These are phyloP conservation scores for Symphodus melops DNA, from an alignment of 2,113 vertebrate species.

Conservation along the genomic window DNA sequence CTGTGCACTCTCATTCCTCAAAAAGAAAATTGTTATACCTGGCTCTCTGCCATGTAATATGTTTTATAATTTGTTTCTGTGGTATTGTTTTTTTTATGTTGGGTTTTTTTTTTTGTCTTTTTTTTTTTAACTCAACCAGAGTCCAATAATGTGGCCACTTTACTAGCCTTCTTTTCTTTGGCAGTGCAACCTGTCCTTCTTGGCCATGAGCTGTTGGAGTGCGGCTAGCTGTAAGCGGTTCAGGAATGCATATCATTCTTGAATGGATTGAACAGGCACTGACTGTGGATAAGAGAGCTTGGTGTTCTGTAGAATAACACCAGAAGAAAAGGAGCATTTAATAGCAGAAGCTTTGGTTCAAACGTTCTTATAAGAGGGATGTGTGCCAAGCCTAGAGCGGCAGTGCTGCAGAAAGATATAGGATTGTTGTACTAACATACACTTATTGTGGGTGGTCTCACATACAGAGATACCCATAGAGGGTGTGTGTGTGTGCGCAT, in stretches of 20 bases:
- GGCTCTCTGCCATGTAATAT: slow-evolving; percentile 71
- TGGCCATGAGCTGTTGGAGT: slow-evolving; percentile 41
- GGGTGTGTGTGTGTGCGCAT: background rate
- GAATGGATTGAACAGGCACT: slow-evolving; percentile 63
- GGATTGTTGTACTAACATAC: background rate
- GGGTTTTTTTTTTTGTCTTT: slow-evolving; percentile 57
- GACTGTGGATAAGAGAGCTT: slow-evolving; percentile 54
- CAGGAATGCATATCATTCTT: slow-evolving; percentile 62
- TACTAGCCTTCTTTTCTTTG: slow-evolving; percentile 36
- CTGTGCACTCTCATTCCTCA: slow-evolving; percentile 62
- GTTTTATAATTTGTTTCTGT: slow-evolving; percentile 68
- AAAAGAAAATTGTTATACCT: slow-evolving; percentile 29
- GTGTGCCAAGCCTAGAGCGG: slow-evolving; percentile 18
- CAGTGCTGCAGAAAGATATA: slow-evolving; percentile 2
- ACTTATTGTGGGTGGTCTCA: slow-evolving; percentile 52
- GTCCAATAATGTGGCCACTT: slow-evolving; percentile 52
- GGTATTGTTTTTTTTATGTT: slow-evolving; percentile 54
- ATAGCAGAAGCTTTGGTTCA: slow-evolving; percentile 33
- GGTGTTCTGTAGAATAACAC: slow-evolving; percentile 63
- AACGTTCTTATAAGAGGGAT: slow-evolving; percentile 7
- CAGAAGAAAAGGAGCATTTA: slow-evolving; percentile 47
- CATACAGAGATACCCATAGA: slow-evolving; percentile 3
- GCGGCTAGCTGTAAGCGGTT: slow-evolving; percentile 29
- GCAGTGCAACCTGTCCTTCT: slow-evolving; percentile 45
- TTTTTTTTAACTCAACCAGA: slow-evolving; percentile 51